Base-by-base conservation (phyloP, 2,888 invertebrate genomes). In the Ceriagrion tenellum region DNA sequence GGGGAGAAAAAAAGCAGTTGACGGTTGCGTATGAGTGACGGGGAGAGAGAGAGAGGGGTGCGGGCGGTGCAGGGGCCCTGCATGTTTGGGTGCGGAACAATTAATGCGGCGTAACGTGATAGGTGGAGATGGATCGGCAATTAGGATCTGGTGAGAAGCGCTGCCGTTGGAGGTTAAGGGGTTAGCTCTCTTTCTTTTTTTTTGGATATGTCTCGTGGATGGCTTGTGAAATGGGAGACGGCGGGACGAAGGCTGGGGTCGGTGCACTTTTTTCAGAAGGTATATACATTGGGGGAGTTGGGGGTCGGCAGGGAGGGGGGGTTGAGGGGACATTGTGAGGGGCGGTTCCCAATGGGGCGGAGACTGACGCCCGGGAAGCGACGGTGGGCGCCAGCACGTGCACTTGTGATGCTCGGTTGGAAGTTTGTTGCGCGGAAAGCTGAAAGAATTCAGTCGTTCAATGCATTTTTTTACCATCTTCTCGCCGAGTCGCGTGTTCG, bases 51-150 rank as follows among this genome's bases (percentile, higher is more conserved):
- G n/a, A n/a, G 4, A 81, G 81, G 81, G 81, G 10, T 16, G n/a
- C 69, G n/a, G n/a, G 88, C 3, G 88, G 88, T 18, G 35, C 6
- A 26, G 88, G 35, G 26, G 40, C 47, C 20, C 16, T 10, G 26
- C 10, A 55, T 3, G 55, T 18, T 30, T n/a, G n/a, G 55, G 13
- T 0, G 26, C n/a, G 69, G n/a, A 55, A 35, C 81, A 74, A 93
- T 93, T 93, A 74, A 93, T 74, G 40, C 47, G 26, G 47, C 40
- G 93, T 93, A 47, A 93, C 63, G 69, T n/a, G 93, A 69, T 69
- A 93, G 47, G 47, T 55, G 93, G 63, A 69, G 93, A 69, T 93
- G 93, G 69, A 69, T 93, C 69, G 93, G 69, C 69, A 93, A 93
- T 93, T 93, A 93, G 93, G 69, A 40, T 81, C 81, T 30, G 81